Conservation (phyloP, 2,888 invertebrate genomes). For the Lutraria lutraria region DNA sequence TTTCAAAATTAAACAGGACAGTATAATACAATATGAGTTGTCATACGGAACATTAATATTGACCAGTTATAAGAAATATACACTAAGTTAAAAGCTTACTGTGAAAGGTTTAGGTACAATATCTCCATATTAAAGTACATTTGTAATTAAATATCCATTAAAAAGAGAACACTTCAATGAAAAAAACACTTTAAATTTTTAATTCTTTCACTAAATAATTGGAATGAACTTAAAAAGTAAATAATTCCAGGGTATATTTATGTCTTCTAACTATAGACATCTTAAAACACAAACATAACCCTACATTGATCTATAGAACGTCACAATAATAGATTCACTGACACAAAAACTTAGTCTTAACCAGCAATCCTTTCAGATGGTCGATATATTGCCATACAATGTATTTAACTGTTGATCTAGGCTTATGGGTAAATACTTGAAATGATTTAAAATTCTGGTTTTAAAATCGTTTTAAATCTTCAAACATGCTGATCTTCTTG, state of each 20-base stretch:
- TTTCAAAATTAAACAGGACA: background rate
- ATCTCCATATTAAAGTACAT: conserved; percentile 11
- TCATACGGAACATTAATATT: background rate
- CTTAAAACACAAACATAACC: background rate
- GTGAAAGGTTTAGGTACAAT: background rate
- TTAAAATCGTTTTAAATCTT: conserved; percentile 36
- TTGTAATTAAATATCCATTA: conserved; percentile 17
- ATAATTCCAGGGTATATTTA: background rate
- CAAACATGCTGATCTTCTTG: conserved; percentile 24
- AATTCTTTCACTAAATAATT: conserved; percentile 16
- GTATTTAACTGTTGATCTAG: conserved; percentile 36
- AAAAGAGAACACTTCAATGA: background rate
- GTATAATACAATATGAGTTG: background rate
- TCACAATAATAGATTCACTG: background rate
- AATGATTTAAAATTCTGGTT: conserved; percentile 37
- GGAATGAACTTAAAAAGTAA: background rate
- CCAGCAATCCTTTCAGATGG: background rate
- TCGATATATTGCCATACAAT: conserved; percentile 6
- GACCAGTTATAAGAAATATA: background rate
- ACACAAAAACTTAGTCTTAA: background rate
- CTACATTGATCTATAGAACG: background rate
- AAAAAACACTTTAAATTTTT: background rate
- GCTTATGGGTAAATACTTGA: conserved; percentile 28
- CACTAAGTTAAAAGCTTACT: background rate
- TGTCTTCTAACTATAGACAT: background rate